Percentiles rank a stretch among this genome's conserved stretches.
phyloP scores from a whole-genome alignment of 2,113 vertebrate species.

The Perccottus glenii region DNA sequence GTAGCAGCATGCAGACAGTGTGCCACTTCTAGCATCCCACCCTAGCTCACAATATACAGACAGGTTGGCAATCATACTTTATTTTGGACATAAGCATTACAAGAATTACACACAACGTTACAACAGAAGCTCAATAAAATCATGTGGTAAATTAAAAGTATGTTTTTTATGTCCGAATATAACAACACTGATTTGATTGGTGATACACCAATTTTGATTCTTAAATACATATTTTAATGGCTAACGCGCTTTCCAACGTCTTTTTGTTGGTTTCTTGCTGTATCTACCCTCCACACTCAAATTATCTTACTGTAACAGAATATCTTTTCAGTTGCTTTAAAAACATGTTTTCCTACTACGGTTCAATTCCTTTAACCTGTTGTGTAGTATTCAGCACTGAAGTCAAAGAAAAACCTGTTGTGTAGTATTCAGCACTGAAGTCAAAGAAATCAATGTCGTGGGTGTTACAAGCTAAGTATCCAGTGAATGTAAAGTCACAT shows the following conservation, averaged over 20 bases:
- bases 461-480: conserved; percentile 68
- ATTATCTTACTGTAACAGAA: background rate
- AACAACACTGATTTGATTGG: too few species aligned
- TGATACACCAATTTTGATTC: too few species aligned
- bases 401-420: conserved; percentile 39
- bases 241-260: too few species aligned
- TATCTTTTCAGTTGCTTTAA: too few species aligned
- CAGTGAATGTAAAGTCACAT: conserved; percentile 31
- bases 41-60: too few species aligned
- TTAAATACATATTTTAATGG: too few species aligned
- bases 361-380: conserved; percentile 9
- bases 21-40: too few species aligned
- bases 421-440: conserved; percentile 7
- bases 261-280: too few species aligned
- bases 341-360: background rate
- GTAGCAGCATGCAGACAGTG: background rate
- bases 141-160: too few species aligned
- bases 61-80: background rate
- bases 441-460: conserved; percentile 64
- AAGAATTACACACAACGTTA: too few species aligned
- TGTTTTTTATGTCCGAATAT: fast-evolving
- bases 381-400: background rate
- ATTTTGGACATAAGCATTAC: background rate
- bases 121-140: too few species aligned
- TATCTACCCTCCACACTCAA: background rate